Evolutionary conservation across 2,113 vertebrate genomes (phyloP), one percentile per base, ranked within the genome.

Genomic region (Butorides virescens): DNA sequence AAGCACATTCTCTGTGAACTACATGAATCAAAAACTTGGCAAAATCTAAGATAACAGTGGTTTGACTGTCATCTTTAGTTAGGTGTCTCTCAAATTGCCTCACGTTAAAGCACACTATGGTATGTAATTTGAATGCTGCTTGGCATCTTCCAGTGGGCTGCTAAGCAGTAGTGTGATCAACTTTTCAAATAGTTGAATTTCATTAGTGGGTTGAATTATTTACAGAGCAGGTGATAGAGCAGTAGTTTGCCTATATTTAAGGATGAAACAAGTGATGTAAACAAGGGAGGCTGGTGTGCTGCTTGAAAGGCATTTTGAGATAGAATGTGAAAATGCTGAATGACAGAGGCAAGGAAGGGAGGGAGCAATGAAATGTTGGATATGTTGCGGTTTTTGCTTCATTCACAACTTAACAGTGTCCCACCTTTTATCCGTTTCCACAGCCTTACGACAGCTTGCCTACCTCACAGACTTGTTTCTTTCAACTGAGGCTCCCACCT

Each of bases 391-490:
- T 39, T 82, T 86, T 42, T 36, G 22, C 36, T 93, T 37, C 30
- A 14, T 92, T 94, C 44, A 42, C n/a, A 39, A 32, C 55, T 80
- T 68, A 81, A 67, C 97, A 50, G 86, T 73, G 7, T 85, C 61
- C 85, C 77, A 82, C 47, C 79, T 79, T 95, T 92, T 92, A 61
- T 90, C 91, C 97, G 4, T 96, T 90, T 93, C 86, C 67, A 71
- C 98, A 99, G 98, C 98, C 98, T 96, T 98, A 98, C 15, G 98
- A 99, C 98, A 99, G 98, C 97, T 98, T 99, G 98, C 98, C 98
- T 98, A 99, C 98, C 98, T 99, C 98, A 98, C 98, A 99, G 98
- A 99, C 98, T 90, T 99, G 98, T 98, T 99, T 99, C 98, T 99
- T 99, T 97, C 98, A 99, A 96, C 98, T 99, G 97, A 96, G 98